Base-by-base conservation (phyloP, 2,888 invertebrate species). In the Clunio marinus region DNA sequence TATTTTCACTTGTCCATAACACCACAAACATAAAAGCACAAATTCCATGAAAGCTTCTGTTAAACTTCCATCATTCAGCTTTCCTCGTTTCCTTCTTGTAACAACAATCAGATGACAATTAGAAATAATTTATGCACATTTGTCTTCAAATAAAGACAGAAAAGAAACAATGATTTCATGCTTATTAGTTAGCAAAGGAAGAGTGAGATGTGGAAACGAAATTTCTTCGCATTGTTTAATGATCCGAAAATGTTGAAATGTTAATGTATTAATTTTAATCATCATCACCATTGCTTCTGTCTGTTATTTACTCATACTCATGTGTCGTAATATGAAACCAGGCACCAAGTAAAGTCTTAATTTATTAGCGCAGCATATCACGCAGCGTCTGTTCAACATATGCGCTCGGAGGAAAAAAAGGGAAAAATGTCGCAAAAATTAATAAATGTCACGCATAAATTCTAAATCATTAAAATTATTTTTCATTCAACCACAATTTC, bases 41-140 rank as follows among this genome's bases (percentile, higher is more conserved):
- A 32, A 32, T 5, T 5, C 25, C 13, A 3, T 5, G 2, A 25
- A 8, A n/a, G 24, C 15, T 25, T 10, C 17, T 32, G 17, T 62
- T 41, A 7, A 1, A 17, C 15, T 55, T 35, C 17, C 55, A 35
- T 55, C 35, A 57, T 51, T 2, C 17, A 51, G 22, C 51, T 46
- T 63, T 66, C 55, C 55, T 55, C 55, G 55, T 66, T 66, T 66
- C 55, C 66, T 66, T 55, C 66, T 24, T 66, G 46, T n/a, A n/a
- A n/a, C n/a, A n/a, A 55, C 66, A 66, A 66, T 66, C 66, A 66
- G 46, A 46, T 66, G 66, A 55, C 66, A 66, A 66, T 66, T 66
- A 66, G 66, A 66, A 66, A 66, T 66, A 66, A 66, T 55, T 66
- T 66, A 66, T 66, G 66, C 66, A 46, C 66, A 66, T 66, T 66